Percentiles rank a stretch among this genome's conserved stretches.
These are phyloP conservation scores for Harlomillsia oculata DNA, from an alignment of 1,140 invertebrate genomes.

Conservation along the genomic window DNA sequence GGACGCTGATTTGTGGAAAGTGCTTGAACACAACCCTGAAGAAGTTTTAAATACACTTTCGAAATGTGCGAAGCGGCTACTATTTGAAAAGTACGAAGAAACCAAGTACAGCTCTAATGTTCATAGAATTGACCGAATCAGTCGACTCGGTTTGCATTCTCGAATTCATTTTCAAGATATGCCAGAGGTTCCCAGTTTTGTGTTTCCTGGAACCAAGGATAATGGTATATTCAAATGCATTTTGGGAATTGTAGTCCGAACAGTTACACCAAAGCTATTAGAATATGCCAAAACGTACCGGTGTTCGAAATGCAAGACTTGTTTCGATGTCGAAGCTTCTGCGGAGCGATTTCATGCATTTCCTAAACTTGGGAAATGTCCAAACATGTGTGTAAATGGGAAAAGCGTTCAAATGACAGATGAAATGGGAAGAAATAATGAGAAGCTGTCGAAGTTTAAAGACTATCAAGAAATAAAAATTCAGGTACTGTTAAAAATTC, in stretches of 20 bases:
- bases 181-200: too few relatives aligned
- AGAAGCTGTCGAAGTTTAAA: conserved; percentile 55
- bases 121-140: too few relatives aligned
- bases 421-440: conserved; percentile 46
- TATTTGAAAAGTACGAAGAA: conserved; percentile 42
- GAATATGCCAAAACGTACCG: conserved; percentile 62
- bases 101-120: too few relatives aligned
- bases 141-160: too few relatives aligned
- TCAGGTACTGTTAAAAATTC: too few relatives aligned
- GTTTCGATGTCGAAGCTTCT: conserved; percentile 52
- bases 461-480: conserved; percentile 88
- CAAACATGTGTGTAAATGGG: conserved; percentile 25
- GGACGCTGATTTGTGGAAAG: too few relatives aligned
- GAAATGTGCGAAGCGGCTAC: conserved; percentile 45
- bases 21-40: too few relatives aligned
- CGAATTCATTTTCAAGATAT: neutral
- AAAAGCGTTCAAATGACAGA: conserved; percentile 42
- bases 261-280: conserved; percentile 62
- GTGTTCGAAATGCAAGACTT: conserved; percentile 67
- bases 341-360: conserved; percentile 17
- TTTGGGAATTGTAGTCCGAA: conserved; percentile 64
- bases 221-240: conserved; percentile 52
- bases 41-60: neutral
- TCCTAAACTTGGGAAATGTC: conserved; percentile 20
- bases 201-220: conserved; percentile 57